Percentiles rank a stretch among this genome's conserved stretches.
Evolutionary conservation across 2,113 vertebrate genomes (phyloP).

Genomic region (Pleuronectes platessa): DNA sequence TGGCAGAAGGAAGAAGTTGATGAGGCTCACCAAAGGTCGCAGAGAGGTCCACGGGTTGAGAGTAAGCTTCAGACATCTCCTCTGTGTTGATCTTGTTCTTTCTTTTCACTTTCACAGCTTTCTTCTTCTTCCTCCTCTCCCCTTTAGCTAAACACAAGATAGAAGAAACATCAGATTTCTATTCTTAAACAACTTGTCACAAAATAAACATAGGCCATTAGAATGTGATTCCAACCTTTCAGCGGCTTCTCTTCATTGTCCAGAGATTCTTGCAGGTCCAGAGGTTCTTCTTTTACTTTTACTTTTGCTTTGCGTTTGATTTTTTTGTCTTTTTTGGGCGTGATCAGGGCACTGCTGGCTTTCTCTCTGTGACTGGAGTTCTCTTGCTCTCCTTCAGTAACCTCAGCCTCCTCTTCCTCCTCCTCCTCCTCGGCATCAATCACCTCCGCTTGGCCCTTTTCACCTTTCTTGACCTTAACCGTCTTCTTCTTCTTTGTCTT

Average conservation of each 20-base stretch:
- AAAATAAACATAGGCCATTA: rapidly evolving
- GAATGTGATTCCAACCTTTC: conserved; percentile 63
- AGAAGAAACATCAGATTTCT: not conserved
- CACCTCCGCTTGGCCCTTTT: not conserved
- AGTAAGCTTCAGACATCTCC: conserved; percentile 64
- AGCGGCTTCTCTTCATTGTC: conserved; percentile 46
- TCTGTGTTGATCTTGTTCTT: conserved; percentile 89
- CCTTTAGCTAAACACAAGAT: conserved; percentile 69
- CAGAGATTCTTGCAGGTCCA: conserved; percentile 39
- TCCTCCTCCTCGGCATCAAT: not conserved
- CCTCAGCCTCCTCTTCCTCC: conserved; percentile 44
- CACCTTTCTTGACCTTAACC: conserved; percentile 60
- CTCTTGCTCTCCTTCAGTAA: conserved; percentile 66
- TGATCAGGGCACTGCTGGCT: conserved; percentile 67
- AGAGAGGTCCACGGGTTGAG: conserved; percentile 80
- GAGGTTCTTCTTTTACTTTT: conserved; percentile 75
- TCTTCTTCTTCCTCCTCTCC: conserved; percentile 83
- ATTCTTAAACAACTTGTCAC: not conserved
- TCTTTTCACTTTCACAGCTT: conserved; percentile 74
- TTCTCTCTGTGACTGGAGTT: conserved; percentile 60
- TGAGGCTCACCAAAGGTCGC: conserved; percentile 85
- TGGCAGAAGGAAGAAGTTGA: conserved; percentile 25
- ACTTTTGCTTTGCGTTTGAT: conserved; percentile 68
- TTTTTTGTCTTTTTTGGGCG: conserved; percentile 62
- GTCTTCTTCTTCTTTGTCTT: conserved; percentile 81